Evolutionary conservation across 2,113 vertebrate genomes (phyloP).

Genomic region (Haliaeetus leucogaster): DNA sequence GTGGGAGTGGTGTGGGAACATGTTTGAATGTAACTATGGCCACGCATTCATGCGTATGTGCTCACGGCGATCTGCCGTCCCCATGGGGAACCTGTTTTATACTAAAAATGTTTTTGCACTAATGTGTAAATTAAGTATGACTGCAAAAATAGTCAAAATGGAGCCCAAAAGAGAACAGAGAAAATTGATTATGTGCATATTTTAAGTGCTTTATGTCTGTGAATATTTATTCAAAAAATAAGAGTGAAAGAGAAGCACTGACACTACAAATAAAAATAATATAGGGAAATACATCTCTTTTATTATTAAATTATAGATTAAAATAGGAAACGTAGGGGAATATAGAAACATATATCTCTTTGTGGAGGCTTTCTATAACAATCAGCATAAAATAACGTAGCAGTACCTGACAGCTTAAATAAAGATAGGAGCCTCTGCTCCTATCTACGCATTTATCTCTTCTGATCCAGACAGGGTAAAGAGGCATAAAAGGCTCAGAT

Average conservation of each 20-base stretch:
- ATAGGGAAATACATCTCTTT: slow-evolving; percentile 56
- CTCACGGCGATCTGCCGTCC: background rate
- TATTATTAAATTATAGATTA: slow-evolving; percentile 68
- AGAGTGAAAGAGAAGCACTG: background rate
- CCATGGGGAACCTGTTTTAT: background rate
- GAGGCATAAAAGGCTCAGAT: slow-evolving; percentile 54
- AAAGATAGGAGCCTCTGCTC: slow-evolving; percentile 52
- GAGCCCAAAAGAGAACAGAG: slow-evolving; percentile 11
- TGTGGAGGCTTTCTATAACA: slow-evolving; percentile 52
- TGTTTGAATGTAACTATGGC: rapidly evolving
- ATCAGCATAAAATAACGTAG: slow-evolving; percentile 61
- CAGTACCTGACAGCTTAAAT: slow-evolving; percentile 54
- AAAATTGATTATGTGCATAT: slow-evolving; percentile 58
- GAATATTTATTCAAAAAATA: slow-evolving; percentile 29
- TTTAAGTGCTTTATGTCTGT: slow-evolving; percentile 52
- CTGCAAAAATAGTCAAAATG: slow-evolving; percentile 14
- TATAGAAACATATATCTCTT: slow-evolving; percentile 49
- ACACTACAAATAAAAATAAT: slow-evolving; percentile 49
- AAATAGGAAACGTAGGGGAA: slow-evolving; percentile 22
- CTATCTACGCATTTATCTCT: slow-evolving; percentile 59
- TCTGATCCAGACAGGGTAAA: slow-evolving; percentile 55
- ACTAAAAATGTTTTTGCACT: background rate
- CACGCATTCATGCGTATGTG: too few species aligned
- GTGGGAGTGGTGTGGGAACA: background rate
- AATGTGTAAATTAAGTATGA: slow-evolving; percentile 22